Conservation (phyloP, 2,888 invertebrate genomes). For the Allacma fusca region DNA sequence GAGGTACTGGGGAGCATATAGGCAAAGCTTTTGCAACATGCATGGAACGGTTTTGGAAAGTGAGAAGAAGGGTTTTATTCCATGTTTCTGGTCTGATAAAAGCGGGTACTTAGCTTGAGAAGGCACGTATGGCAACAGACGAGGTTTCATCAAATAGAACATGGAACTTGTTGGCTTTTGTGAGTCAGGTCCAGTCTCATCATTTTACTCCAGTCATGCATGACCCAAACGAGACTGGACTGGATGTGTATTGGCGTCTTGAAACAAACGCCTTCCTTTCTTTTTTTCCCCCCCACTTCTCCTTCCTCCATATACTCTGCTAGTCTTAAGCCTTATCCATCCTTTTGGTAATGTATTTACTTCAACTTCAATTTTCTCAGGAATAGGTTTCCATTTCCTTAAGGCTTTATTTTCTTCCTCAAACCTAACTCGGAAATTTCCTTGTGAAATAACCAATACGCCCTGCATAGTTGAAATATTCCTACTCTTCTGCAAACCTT, state of each 20-base stretch:
- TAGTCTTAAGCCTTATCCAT: conserved; percentile 19
- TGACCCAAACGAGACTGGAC: conserved; percentile 40
- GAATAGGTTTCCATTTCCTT: conserved; percentile 43
- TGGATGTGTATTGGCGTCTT: conserved; percentile 34
- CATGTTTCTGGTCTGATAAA: conserved; percentile 31
- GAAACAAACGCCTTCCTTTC: conserved; percentile 30
- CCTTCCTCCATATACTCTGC: background rate
- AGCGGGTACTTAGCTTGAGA: conserved; percentile 34
- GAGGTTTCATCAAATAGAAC: conserved; percentile 42
- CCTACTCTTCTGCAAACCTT: no score
- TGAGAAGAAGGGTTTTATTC: conserved; percentile 16
- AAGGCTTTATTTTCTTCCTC: conserved; percentile 23
- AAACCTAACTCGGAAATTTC: conserved; percentile 20
- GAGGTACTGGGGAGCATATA: conserved; percentile 5
- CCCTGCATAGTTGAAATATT: no score
- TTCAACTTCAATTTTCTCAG: conserved; percentile 42
- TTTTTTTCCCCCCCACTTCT: background rate
- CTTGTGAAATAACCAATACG: conserved; percentile 23
- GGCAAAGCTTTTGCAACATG: background rate
- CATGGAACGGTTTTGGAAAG: background rate
- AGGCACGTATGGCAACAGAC: conserved; percentile 38
- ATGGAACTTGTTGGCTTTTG: conserved; percentile 39
- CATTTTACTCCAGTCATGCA: conserved; percentile 43
- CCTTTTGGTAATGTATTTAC: conserved; percentile 41
- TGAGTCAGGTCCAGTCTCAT: conserved; percentile 43